Conservation (phyloP, 2,113 vertebrate genomes). For the Australoheros scitulus region DNA sequence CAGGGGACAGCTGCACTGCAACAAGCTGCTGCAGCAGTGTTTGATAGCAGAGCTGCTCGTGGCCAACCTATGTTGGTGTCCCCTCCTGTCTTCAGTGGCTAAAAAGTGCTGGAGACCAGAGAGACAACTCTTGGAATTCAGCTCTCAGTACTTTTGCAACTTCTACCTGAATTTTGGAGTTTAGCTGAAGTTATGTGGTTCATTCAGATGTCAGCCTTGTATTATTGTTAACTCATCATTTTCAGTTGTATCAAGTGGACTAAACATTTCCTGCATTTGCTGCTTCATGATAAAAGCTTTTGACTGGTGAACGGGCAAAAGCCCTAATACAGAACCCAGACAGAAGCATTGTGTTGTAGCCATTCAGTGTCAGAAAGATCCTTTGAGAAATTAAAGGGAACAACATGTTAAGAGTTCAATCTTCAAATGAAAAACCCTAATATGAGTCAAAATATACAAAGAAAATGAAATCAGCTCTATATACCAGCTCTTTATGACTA, state of each 20-base stretch:
- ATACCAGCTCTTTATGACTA: background rate
- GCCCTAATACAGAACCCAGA: background rate
- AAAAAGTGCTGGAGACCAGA: background rate
- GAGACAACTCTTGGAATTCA: background rate
- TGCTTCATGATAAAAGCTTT: background rate
- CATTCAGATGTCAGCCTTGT: background rate
- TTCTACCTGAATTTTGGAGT: background rate
- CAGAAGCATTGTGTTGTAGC: background rate
- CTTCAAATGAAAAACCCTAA: background rate
- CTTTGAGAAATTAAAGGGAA: background rate
- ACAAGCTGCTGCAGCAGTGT: background rate
- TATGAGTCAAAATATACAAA: fast-evolving
- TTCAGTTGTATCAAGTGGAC: background rate
- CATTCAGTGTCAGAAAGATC: background rate
- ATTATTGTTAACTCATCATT: background rate
- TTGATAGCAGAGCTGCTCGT: background rate
- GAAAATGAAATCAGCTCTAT: background rate
- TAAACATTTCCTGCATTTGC: background rate
- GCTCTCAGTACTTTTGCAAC: background rate
- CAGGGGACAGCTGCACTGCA: slow-evolving; percentile 4
- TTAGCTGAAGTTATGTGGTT: background rate
- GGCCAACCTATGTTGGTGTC: background rate
- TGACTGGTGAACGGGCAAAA: background rate
- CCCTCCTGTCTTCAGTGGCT: background rate
- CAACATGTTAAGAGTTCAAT: too few species aligned